Conservation (phyloP, 2,797 vertebrate species). For the Protosalanx chinensis region DNA sequence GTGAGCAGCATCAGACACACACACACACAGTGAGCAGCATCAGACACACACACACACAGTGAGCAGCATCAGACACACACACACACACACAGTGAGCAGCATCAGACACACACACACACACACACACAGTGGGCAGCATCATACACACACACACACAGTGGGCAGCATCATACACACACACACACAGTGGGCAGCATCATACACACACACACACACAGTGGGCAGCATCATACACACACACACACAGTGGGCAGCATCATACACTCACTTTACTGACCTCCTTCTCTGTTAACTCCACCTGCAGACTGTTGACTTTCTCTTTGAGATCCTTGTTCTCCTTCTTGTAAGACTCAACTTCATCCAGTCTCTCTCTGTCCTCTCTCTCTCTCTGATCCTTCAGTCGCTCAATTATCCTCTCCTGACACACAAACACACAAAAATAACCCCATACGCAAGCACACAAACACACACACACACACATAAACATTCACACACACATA, state of each 20-base stretch:
- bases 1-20: conserved; percentile 1
- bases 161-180: no score
- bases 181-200: background rate
- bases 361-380: conserved; percentile 93
- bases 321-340: conserved; percentile 99
- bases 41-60: background rate
- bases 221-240: background rate
- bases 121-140: no score
- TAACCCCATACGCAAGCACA: no score
- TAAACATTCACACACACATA: no score
- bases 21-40: conserved; percentile 1
- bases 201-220: no score
- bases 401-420: conserved; percentile 99
- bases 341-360: conserved; percentile 93
- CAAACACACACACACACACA: no score
- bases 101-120: no score
- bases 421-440: conserved; percentile 36
- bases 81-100: background rate
- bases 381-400: conserved; percentile 97
- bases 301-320: conserved; percentile 93
- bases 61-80: background rate
- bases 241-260: background rate
- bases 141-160: no score
- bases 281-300: conserved; percentile 95
- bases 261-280: conserved; percentile 77